Percentiles rank a stretch among this genome's conserved stretches.
These are phyloP conservation scores for Lasioglossum oenotherae DNA, from an alignment of 2,888 invertebrate species.

Conservation along the genomic window DNA sequence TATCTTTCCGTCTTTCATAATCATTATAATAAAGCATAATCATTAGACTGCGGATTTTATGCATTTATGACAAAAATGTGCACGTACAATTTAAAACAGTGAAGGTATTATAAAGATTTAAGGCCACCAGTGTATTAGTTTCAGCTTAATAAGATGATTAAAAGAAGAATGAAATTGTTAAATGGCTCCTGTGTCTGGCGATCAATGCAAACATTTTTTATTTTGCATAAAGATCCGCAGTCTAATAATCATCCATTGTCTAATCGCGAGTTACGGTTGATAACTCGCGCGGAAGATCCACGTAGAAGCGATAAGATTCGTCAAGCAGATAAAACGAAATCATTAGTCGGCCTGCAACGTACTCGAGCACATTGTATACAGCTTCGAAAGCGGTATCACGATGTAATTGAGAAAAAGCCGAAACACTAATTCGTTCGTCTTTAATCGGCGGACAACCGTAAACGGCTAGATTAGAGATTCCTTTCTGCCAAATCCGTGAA, in stretches of 20 bases:
- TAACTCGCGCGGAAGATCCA: neutral
- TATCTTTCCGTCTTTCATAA: neutral
- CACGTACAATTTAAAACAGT: too few species aligned
- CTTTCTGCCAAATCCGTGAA: constrained; percentile 2
- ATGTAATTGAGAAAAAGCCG: neutral
- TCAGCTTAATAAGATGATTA: too few species aligned
- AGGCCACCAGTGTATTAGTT: too few species aligned
- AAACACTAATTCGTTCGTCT: neutral
- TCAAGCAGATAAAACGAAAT: neutral
- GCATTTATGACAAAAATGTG: too few species aligned
- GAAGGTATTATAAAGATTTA: too few species aligned
- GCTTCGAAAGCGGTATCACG: neutral
- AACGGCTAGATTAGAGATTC: neutral
- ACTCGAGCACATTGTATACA: neutral
- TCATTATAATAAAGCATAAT: too few species aligned
- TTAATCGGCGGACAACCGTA: neutral
- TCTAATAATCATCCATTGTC: neutral
- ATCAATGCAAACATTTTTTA: too few species aligned
- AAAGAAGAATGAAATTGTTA: too few species aligned
- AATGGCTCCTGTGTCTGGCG: too few species aligned
- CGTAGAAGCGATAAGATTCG: constrained; percentile 5
- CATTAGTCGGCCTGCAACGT: neutral
- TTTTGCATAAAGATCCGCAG: too few species aligned
- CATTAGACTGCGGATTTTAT: neutral
- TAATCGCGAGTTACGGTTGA: neutral